These are phyloP conservation scores for Phrynocephalus versicolor DNA, from an alignment of 2,113 vertebrate species.

Conservation along the genomic window DNA sequence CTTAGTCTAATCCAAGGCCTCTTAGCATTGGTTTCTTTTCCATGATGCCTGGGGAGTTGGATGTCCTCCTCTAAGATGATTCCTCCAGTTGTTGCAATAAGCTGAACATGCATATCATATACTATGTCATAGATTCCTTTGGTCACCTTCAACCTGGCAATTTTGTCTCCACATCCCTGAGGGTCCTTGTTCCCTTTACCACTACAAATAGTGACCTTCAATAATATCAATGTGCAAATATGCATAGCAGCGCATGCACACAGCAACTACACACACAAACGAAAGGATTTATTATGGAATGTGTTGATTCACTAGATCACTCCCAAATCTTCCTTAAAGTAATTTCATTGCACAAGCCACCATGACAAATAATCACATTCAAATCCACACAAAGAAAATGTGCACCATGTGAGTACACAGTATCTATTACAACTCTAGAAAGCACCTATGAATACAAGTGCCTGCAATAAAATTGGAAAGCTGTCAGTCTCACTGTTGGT, in stretches of 20 bases:
- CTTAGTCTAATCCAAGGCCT: background rate
- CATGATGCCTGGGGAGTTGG: background rate
- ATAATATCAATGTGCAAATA: no score
- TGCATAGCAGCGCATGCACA: background rate
- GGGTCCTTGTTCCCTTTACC: no score
- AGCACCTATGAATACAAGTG: conserved; percentile 1
- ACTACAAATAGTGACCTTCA: background rate
- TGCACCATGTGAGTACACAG: background rate
- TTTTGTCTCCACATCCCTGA: background rate
- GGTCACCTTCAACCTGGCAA: background rate
- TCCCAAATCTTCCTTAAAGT: background rate
- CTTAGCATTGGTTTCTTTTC: background rate
- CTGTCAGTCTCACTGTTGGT: background rate
- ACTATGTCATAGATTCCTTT: background rate
- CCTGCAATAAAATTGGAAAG: background rate
- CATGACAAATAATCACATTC: background rate
- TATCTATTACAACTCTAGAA: conserved; percentile 1
- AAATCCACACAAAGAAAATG: background rate
- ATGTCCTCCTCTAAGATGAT: background rate
- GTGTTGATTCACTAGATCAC: background rate
- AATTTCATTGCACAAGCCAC: no score
- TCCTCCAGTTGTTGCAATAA: background rate
- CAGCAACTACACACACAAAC: background rate
- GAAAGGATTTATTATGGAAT: background rate
- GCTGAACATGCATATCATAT: background rate